Percentiles rank a stretch among this genome's conserved stretches.
Conservation (phyloP, 2,797 vertebrate species). For the Falco concolor region DNA sequence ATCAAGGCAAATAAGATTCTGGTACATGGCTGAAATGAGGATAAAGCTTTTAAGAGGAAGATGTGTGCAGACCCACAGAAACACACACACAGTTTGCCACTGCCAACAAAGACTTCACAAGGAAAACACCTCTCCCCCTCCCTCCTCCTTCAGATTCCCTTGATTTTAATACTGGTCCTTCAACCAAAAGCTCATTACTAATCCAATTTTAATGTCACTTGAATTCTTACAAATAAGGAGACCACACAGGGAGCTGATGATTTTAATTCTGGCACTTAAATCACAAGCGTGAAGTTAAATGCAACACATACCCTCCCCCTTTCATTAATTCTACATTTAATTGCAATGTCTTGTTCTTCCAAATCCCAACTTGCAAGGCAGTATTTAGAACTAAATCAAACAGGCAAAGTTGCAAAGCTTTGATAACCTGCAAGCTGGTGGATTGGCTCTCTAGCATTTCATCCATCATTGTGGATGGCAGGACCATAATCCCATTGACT, state of each 20-base stretch:
- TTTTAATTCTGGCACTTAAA: slow-evolving; percentile 61
- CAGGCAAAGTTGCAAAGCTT: not conserved
- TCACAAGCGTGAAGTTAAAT: slow-evolving; percentile 26
- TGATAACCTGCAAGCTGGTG: not conserved
- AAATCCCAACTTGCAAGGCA: not conserved
- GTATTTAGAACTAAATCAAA: not conserved
- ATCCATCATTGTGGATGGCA: not conserved
- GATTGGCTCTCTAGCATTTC: not conserved
- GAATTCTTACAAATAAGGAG: slow-evolving; percentile 38
- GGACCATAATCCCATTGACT: not conserved
- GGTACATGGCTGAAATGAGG: not conserved
- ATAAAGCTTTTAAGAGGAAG: slow-evolving; percentile 8
- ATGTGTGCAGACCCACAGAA: not conserved
- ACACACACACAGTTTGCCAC: not conserved
- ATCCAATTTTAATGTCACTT: slow-evolving; percentile 53
- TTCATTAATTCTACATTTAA: not conserved
- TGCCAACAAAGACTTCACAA: not conserved
- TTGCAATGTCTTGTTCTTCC: not conserved
- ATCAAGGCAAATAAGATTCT: slow-evolving; percentile 7
- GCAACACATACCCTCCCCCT: not conserved
- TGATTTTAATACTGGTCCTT: slow-evolving; percentile 37
- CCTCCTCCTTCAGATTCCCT: not conserved
- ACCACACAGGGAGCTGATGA: slow-evolving; percentile 57
- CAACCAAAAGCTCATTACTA: slow-evolving; percentile 41
- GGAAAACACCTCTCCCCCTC: not conserved